These are phyloP conservation scores for Lemur catta DNA, from an alignment of 2,797 vertebrate species.

Conservation along the genomic window DNA sequence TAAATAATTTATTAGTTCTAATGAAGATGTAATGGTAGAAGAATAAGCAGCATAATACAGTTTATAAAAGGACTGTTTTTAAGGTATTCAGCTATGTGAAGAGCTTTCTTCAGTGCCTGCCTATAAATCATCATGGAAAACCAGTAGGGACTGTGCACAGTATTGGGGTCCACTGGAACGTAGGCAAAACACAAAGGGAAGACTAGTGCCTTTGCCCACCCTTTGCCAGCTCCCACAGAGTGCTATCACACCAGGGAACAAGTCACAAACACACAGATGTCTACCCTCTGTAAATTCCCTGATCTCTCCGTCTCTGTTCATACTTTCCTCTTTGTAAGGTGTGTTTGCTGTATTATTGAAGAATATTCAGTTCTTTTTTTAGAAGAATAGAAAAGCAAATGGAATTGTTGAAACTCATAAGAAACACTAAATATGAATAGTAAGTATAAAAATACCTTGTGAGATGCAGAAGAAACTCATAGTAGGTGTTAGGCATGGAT, in stretches of 20 bases:
- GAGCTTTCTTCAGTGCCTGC: neutral
- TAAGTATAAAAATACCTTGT: neutral
- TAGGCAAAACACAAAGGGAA: neutral
- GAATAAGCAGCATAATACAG: neutral
- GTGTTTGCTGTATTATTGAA: neutral
- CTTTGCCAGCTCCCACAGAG: neutral
- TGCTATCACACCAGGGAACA: neutral
- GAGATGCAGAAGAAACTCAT: neutral
- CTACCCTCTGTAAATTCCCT: neutral
- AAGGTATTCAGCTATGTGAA: neutral
- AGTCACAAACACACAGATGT: neutral
- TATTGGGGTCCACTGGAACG: neutral
- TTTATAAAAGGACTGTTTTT: slow-evolving; percentile 19
- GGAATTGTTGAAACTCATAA: neutral
- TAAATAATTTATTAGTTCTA: slow-evolving; percentile 53
- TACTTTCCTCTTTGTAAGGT: neutral
- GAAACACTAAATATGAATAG: neutral
- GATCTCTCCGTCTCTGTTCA: neutral
- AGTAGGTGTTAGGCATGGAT: neutral
- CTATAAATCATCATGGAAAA: slow-evolving; percentile 15
- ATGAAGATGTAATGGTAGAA: neutral
- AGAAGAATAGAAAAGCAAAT: neutral
- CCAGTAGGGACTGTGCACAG: neutral
- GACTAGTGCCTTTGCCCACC: neutral
- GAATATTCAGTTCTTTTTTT: neutral